Percentiles rank a stretch among this genome's conserved stretches.
Conservation (phyloP, 2,113 vertebrate species). For the Brachionichthys hirsutus region DNA sequence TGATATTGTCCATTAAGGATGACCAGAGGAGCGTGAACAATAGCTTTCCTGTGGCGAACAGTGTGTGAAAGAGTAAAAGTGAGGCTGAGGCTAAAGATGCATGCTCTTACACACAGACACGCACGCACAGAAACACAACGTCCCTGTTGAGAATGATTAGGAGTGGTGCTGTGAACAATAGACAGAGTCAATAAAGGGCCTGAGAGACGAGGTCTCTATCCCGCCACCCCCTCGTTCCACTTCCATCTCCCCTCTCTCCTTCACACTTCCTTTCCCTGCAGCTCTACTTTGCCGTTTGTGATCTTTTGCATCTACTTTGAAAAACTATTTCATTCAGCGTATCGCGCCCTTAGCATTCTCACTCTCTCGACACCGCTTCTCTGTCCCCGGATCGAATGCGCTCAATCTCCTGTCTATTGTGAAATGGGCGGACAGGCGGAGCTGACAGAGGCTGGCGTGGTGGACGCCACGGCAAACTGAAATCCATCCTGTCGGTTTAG, state of each 20-base stretch:
- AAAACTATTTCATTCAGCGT: slow-evolving; percentile 24
- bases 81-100: slow-evolving; percentile 55
- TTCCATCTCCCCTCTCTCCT: slow-evolving; percentile 8
- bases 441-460: slow-evolving; percentile 64
- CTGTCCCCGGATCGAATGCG: slow-evolving; percentile 28
- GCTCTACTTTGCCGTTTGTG: slow-evolving; percentile 1
- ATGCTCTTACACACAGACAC: slow-evolving; percentile 34
- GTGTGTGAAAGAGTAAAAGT: slow-evolving; percentile 53
- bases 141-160: slow-evolving; percentile 75
- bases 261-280: slow-evolving; percentile 6
- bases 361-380: slow-evolving; percentile 4
- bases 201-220: slow-evolving; percentile 64
- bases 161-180: slow-evolving; percentile 72
- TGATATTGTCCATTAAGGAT: slow-evolving; percentile 68
- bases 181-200: slow-evolving; percentile 76
- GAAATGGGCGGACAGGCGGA: slow-evolving; percentile 52
- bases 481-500: slow-evolving; percentile 70
- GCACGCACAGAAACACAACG: slow-evolving; percentile 38
- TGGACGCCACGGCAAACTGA: slow-evolving; percentile 52
- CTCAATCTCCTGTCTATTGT: slow-evolving; percentile 44
- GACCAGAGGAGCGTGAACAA: slow-evolving; percentile 67
- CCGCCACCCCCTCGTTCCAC: neutral
- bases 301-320: neutral
- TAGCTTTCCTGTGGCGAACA: slow-evolving; percentile 59
- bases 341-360: slow-evolving; percentile 18